phyloP scores from a whole-genome alignment of 2,113 vertebrate genomes.

The Copsychus sechellarum region DNA sequence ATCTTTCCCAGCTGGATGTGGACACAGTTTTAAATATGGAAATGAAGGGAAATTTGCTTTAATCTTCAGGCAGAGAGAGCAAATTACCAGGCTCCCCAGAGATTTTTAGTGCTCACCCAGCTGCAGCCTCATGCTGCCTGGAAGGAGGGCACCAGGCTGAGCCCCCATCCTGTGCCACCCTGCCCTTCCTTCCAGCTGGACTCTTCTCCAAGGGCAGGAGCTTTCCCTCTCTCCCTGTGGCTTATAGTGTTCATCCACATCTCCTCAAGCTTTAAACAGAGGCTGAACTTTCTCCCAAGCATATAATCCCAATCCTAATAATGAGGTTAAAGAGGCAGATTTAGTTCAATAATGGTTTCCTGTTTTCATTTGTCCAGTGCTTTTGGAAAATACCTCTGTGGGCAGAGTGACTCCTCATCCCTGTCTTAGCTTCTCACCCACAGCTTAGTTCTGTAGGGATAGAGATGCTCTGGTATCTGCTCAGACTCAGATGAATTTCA shows the following conservation, averaged over 20 bases:
- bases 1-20: neutral
- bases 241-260: neutral
- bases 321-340: conserved; percentile 3
- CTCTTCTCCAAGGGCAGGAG: neutral
- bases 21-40: neutral
- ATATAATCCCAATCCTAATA: conserved; percentile 26
- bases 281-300: neutral
- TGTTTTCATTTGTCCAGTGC: neutral
- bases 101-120: neutral
- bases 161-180: fast-evolving
- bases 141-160: neutral
- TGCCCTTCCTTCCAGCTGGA: neutral
- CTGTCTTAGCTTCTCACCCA: neutral
- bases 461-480: neutral
- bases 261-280: neutral
- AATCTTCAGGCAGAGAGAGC: neutral
- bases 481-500: neutral
- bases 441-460: neutral
- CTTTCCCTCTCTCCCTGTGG: neutral
- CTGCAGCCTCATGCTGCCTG: neutral
- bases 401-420: neutral
- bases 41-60: neutral
- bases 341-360: neutral
- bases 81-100: neutral
- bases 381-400: neutral